Evolutionary conservation across 2,797 vertebrate species (phyloP).

Genomic region (Streptopelia turtur): DNA sequence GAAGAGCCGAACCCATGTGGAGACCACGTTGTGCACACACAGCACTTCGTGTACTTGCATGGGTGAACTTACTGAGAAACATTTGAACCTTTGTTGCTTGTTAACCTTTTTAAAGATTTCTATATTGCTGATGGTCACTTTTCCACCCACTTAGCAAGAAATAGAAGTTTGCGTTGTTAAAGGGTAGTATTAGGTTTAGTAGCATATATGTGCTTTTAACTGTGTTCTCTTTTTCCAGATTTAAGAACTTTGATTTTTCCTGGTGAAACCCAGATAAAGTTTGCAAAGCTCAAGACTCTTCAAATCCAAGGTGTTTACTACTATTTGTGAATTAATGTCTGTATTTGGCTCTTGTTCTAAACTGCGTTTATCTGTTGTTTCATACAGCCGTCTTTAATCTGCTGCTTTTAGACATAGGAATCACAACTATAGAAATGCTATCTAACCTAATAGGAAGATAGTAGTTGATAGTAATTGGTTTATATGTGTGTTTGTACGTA

Average conservation of each 20-base stretch:
- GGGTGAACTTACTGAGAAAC: background rate
- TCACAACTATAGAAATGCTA: background rate
- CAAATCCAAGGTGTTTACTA: constrained; percentile 46
- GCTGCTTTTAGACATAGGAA: background rate
- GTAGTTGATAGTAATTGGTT: background rate
- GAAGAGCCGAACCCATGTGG: rapidly evolving
- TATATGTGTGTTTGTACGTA: background rate
- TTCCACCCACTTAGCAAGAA: background rate
- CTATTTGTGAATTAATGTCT: background rate
- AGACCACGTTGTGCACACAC: rapidly evolving
- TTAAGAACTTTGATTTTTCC: constrained; percentile 30
- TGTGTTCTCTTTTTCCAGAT: background rate
- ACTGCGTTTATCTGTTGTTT: background rate
- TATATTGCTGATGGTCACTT: background rate
- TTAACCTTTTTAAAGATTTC: background rate
- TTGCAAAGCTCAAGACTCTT: constrained; percentile 21
- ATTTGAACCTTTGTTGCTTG: background rate
- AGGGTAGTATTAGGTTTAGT: background rate
- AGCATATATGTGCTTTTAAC: background rate
- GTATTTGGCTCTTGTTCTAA: background rate
- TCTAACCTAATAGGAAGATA: background rate
- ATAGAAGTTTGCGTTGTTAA: background rate
- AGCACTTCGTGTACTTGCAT: rapidly evolving
- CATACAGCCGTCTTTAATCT: background rate
- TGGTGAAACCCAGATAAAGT: constrained; percentile 33